Evolutionary conservation across 2,797 vertebrate species (phyloP).

Genomic region (Lycodopsis pacificus): DNA sequence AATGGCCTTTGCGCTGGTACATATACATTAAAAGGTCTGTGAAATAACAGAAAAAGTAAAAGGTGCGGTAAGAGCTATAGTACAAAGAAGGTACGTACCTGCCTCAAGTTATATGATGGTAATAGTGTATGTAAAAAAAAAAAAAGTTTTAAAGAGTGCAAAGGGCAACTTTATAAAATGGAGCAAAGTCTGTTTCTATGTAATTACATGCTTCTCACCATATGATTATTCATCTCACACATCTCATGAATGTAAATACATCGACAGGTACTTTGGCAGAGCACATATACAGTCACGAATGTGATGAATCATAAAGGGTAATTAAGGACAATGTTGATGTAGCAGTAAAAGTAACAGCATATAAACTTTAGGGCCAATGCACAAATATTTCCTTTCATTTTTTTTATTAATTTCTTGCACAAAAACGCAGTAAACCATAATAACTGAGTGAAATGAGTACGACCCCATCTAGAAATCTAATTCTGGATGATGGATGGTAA

Average conservation of each 20-base stretch:
- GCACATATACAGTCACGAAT: neutral
- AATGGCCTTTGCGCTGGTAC: neutral
- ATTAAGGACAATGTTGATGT: neutral
- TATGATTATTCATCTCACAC: slow-evolving; percentile 19
- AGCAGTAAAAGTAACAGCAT: neutral
- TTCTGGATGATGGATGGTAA: slow-evolving; percentile 24
- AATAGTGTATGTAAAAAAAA: too few species aligned
- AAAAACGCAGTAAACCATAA: neutral
- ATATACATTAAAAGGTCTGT: neutral
- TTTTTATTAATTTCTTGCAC: slow-evolving; percentile 2
- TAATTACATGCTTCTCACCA: slow-evolving; percentile 10
- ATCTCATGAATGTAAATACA: slow-evolving; percentile 17
- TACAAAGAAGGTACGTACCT: neutral
- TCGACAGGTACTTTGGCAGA: neutral
- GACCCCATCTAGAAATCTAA: slow-evolving; percentile 16
- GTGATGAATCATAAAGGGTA: neutral
- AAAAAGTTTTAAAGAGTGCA: neutral
- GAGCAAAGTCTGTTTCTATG: neutral
- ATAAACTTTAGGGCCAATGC: neutral
- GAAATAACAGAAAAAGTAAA: neutral
- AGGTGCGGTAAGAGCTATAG: neutral
- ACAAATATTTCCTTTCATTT: neutral
- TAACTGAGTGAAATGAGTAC: neutral
- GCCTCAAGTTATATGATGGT: neutral
- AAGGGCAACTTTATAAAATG: neutral